Base-by-base conservation (phyloP, 2,797 vertebrate genomes). In the Cryptoblepharus egeriae region DNA sequence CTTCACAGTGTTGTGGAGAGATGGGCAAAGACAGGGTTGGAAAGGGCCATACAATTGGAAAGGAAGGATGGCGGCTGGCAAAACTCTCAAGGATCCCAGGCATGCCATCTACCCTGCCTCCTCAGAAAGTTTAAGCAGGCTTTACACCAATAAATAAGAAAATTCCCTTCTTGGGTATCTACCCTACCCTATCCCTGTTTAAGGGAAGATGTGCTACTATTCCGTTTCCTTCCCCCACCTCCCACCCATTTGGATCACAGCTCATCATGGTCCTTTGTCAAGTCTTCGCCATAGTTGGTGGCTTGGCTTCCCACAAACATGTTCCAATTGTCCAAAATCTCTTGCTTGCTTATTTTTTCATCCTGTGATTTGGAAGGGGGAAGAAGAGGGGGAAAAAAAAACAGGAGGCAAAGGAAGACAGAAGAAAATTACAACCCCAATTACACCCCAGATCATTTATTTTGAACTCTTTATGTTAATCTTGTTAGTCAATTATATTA, bases 291-390 rank as follows among this genome's bases (percentile, higher is more conserved):
- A 0, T 98, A 98, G 96, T 98, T 98, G 88, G 98, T 98, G 3
- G 96, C 97, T 88, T 98, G 97, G 95, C 98, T 98, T 63, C 97
- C 98, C 78, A 98, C 97, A 91, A 98, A 98, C 97, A 98, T 98
- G 94, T 97, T 98, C 98, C 97, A 98, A 92, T 98, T 98, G 82
- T 93, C 95, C 92, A 98, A 93, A 91, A 98, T 97, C 94, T 98
- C 98, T 57, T 94, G 92, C 94, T 97, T 98, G 89, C 97, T 97
- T 24, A 98, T 96, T 92, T 95, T 97, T 24, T 96, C 95, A 0
- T 98, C 97, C 98, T 98, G 94, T 26, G 32, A 60, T 24, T 18
- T 3, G 52, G 15, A 22, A 30, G 4, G n/a, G n/a, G 24, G 49
- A 55, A 28, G 22, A 20, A 39, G 30, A 12, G 30, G 12, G 37